Evolutionary conservation across 2,888 invertebrate genomes (phyloP).

Genomic region (Apamea crenata): DNA sequence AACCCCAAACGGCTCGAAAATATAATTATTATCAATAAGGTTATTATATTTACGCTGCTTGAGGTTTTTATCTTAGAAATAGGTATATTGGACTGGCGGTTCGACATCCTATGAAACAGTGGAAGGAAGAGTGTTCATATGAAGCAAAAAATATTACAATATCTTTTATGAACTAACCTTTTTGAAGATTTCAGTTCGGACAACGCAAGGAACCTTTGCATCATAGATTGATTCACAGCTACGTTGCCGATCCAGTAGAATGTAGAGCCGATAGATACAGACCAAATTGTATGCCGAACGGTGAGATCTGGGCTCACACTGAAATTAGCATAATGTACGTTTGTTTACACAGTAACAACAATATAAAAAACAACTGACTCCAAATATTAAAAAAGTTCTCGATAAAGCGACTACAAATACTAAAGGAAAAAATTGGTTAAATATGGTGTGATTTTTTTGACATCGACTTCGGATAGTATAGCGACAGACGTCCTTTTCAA

Average conservation of each 20-base stretch:
- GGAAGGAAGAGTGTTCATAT: not conserved
- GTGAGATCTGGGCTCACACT: constrained; percentile 93
- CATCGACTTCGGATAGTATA: not conserved
- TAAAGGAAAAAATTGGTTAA: not conserved
- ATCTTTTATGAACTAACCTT: constrained; percentile 79
- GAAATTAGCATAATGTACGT: constrained; percentile 12
- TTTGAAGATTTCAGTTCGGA: constrained; percentile 91
- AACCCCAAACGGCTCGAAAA: too few relatives aligned
- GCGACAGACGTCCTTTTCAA: not conserved
- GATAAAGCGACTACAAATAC: too few relatives aligned
- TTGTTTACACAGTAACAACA: not conserved
- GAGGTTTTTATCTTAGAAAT: not conserved
- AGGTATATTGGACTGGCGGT: not conserved
- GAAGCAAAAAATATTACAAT: not conserved
- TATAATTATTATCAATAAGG: too few relatives aligned
- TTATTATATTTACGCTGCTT: too few relatives aligned
- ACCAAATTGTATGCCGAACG: constrained; percentile 93
- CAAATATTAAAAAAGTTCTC: not conserved
- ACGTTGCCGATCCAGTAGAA: constrained; percentile 93
- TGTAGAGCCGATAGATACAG: constrained; percentile 93
- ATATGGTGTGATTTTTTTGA: not conserved
- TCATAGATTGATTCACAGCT: constrained; percentile 94
- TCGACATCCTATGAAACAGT: not conserved
- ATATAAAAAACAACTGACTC: not conserved
- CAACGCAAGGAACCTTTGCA: constrained; percentile 93